Base-by-base conservation (phyloP, 2,113 vertebrate species). In the Dermatemys mawii region DNA sequence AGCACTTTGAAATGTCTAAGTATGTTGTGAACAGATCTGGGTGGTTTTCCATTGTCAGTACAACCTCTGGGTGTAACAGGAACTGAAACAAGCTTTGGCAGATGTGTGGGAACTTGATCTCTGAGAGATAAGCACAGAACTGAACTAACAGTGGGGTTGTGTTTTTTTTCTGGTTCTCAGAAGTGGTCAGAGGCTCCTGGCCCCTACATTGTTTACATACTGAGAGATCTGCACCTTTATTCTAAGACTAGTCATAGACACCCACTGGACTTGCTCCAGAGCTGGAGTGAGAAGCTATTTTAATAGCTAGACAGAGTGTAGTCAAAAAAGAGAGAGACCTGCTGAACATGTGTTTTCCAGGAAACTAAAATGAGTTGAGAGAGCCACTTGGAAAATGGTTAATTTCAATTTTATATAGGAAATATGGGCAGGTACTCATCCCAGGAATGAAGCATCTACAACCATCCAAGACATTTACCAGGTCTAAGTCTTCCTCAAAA, bases 301-400 rank as follows among this genome's bases (percentile, higher is more conserved):
- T 93, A 55, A 84, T 91, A 95, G 93, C 49, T 93, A 78, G 32
- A 60, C 55, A 60, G 27, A 0, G 49, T 82, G 80, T 84, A 93
- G 94, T 89, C 83, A 82, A 70, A 87, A 85, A 96, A 93, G 93
- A 81, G 86, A 67, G 86, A 95, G 78, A 86, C 86, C 78, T 78
- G 24, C 88, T 94, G 78, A 57, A 88, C 84, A 83, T 21, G 88
- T 80, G 41, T 93, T 95, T 92, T 95, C 89, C 73, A 91, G 95
- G 96, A 95, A 50, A 86, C 96, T 92, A 95, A 93, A 93, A 83
- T 73, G 86, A 93, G 88, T 93, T 0, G 10, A 94, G 88, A 89
- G 90, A 95, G 89, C 82, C 57, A 29, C 85, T 95, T 93, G 78
- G 78, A 53, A 87, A 82, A 29, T 27, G 26, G 14, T 57, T 82